Base-by-base conservation (phyloP, 2,797 vertebrate genomes). In the Coregonus ussuriensis region DNA sequence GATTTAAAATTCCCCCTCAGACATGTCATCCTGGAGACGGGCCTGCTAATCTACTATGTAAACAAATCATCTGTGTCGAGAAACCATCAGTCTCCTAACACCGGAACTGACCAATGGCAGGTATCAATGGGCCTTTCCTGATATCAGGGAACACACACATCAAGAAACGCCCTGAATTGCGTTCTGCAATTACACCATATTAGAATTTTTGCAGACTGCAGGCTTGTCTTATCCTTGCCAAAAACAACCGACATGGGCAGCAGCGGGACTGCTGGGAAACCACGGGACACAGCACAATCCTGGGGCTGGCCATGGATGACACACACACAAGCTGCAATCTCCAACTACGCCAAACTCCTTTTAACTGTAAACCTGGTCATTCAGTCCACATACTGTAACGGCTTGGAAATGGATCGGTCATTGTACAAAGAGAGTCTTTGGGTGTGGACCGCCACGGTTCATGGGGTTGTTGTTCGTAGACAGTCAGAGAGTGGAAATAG, bases 121-220 rank as follows among this genome's bases (percentile, higher is more conserved):
- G 41, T 9, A 11, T 47, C 41, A 47, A 11, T 47, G 41, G 9
- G 9, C 9, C 3, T 47, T 47, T 47, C 41, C 41, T 47, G 41
- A 47, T 47, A 47, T 3, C 41, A 47, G 41, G 41, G 41, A 47
- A 47, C 9, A 13, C 9, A 2, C 41, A 13, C 41, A 47, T 47
- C 41, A 47, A 47, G 41, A 47, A 47, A 47, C 9, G 41, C 41
- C 9, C 11, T 2, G 41, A 47, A 47, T 11, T 47, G 9, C 41
- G 9, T 9, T 47, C 41, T 47, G 41, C 9, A 47, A 47, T 13
- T 47, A 47, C 41, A 47, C 9, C 41, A 13, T 47, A 47, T 47
- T 77, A 47, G 74, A 74, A 78, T 54, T 66, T 76, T 33, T 75
- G 77, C 56, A 35, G 33, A 80, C 54, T 72, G 37, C 66, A 41